These are phyloP conservation scores for Tricholaema leucomelas DNA, from an alignment of 2,113 vertebrate genomes.

Conservation along the genomic window DNA sequence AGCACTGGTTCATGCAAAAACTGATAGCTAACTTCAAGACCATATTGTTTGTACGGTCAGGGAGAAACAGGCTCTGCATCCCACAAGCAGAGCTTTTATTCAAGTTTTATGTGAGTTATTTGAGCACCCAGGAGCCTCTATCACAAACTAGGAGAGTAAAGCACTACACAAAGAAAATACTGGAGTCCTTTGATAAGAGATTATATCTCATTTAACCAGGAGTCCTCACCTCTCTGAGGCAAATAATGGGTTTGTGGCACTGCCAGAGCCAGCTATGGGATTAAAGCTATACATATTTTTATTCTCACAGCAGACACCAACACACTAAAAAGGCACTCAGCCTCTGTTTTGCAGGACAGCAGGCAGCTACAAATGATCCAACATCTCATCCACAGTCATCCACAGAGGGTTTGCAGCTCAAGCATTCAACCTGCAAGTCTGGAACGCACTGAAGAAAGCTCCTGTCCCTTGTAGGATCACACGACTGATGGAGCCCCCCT, in stretches of 20 bases:
- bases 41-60: rapidly evolving
- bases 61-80: neutral
- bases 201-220: neutral
- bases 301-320: neutral
- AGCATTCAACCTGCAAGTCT: neutral
- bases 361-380: neutral
- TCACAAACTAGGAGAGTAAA: neutral
- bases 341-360: neutral
- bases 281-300: neutral
- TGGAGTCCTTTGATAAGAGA: slow-evolving; percentile 14
- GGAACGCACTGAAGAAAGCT: neutral
- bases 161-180: neutral
- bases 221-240: neutral
- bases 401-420: neutral
- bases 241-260: neutral
- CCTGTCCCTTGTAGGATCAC: neutral
- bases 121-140: neutral
- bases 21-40: neutral
- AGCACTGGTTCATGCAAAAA: neutral
- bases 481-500: neutral
- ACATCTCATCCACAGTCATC: rapidly evolving
- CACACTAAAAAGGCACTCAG: neutral
- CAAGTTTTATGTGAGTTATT: neutral
- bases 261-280: neutral
- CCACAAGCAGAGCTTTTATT: neutral